Percentiles rank a stretch among this genome's conserved stretches.
Evolutionary conservation across 2,888 invertebrate species (phyloP).

Genomic region (Oscheius myriophilus): DNA sequence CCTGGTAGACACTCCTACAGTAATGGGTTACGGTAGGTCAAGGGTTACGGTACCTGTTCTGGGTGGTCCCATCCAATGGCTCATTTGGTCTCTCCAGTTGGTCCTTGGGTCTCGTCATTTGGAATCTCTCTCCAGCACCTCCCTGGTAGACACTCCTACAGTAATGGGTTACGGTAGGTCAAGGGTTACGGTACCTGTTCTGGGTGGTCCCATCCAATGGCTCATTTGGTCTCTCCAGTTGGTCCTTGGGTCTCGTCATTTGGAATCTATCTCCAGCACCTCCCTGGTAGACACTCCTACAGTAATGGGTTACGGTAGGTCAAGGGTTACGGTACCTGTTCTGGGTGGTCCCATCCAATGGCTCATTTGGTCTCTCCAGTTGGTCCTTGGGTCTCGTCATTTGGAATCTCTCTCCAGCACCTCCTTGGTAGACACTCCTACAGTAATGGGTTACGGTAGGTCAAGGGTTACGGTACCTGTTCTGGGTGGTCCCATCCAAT

Average conservation of each 20-base stretch:
- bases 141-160: background rate
- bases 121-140: slow-evolving; percentile 4
- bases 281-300: background rate
- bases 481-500: slow-evolving; percentile 1
- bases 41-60: background rate
- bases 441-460: no score
- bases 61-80: background rate
- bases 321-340: background rate
- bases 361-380: background rate
- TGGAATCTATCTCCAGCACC: slow-evolving; percentile 12
- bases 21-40: background rate
- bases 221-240: background rate
- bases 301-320: no score
- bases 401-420: background rate
- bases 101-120: background rate
- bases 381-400: slow-evolving; percentile 12
- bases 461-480: background rate
- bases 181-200: background rate
- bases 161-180: no score
- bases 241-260: slow-evolving; percentile 9
- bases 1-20: background rate
- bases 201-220: background rate
- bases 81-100: slow-evolving; percentile 11
- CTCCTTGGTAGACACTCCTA: slow-evolving; percentile 2
- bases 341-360: background rate